Conservation (phyloP, 2,888 invertebrate species). For the Orthonevra nobilis region DNA sequence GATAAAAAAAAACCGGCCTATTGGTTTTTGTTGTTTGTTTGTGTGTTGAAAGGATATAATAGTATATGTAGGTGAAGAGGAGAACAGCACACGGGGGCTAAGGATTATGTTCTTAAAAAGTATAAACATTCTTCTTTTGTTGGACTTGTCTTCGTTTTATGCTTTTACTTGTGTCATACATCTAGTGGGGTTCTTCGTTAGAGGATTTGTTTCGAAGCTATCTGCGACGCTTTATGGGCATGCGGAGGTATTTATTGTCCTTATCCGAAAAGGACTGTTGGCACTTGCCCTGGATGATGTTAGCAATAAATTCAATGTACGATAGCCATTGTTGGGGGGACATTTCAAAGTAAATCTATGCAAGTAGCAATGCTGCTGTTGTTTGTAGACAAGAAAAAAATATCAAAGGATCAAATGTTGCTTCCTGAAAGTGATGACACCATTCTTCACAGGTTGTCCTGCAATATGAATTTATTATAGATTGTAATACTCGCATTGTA, state of each 20-base stretch:
- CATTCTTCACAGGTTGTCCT: too few relatives aligned
- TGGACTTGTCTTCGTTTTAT: neutral
- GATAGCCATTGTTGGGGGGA: conserved; percentile 18
- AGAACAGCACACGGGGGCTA: conserved; percentile 7
- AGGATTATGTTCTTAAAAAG: conserved; percentile 59
- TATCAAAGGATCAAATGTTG: too few relatives aligned
- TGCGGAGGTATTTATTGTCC: conserved; percentile 26
- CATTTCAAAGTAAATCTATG: conserved; percentile 28
- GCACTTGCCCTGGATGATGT: conserved; percentile 16
- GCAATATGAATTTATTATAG: too few relatives aligned
- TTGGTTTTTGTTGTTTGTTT: neutral
- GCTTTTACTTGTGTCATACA: conserved; percentile 1
- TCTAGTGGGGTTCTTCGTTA: conserved; percentile 29
- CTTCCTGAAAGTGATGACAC: too few relatives aligned
- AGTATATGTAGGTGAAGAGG: neutral
- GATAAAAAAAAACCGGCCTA: conserved; percentile 20
- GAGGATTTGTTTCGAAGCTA: conserved; percentile 37
- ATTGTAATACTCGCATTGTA: too few relatives aligned
- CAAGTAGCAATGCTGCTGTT: too few relatives aligned
- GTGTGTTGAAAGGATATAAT: neutral
- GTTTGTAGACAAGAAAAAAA: too few relatives aligned
- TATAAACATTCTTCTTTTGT: conserved; percentile 56
- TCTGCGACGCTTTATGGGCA: conserved; percentile 25
- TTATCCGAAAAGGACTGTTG: neutral
- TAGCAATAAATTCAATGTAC: conserved; percentile 37